Evolutionary conservation across 2,113 vertebrate species (phyloP).

Genomic region (Gambusia holbrooki): DNA sequence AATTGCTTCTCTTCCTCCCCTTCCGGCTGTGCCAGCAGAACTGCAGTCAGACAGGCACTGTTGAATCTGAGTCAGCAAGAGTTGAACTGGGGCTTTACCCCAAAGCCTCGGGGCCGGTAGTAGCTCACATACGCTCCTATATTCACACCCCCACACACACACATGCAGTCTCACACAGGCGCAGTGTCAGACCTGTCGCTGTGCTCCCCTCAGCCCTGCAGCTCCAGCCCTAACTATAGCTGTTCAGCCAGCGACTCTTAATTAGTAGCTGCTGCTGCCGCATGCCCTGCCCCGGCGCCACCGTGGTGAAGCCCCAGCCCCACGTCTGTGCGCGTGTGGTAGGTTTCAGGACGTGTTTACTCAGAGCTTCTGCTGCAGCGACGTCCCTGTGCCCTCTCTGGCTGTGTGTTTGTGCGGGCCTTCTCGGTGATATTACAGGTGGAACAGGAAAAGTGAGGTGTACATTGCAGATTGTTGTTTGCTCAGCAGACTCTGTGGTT

Average conservation of each 20-base stretch:
- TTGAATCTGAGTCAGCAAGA: constrained; percentile 73
- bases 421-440: constrained; percentile 34
- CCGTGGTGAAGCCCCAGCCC: constrained; percentile 70
- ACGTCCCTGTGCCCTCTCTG: background rate
- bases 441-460: constrained; percentile 5
- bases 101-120: constrained; percentile 47
- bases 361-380: constrained; percentile 25
- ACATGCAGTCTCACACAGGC: constrained; percentile 34
- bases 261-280: constrained; percentile 75
- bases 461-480: background rate
- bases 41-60: constrained; percentile 62
- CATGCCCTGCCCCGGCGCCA: constrained; percentile 72
- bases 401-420: constrained; percentile 1
- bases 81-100: constrained; percentile 60
- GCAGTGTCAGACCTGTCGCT: constrained; percentile 69
- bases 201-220: constrained; percentile 66
- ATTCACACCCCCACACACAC: constrained; percentile 36
- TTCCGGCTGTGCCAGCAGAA: constrained; percentile 47
- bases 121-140: constrained; percentile 21
- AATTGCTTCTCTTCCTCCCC: constrained; percentile 35
- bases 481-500: constrained; percentile 14
- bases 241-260: constrained; percentile 71
- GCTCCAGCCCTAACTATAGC: constrained; percentile 64
- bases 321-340: constrained; percentile 43
- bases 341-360: constrained; percentile 48